These are phyloP conservation scores for Origma solitaria DNA, from an alignment of 2,113 vertebrate species.

Conservation along the genomic window DNA sequence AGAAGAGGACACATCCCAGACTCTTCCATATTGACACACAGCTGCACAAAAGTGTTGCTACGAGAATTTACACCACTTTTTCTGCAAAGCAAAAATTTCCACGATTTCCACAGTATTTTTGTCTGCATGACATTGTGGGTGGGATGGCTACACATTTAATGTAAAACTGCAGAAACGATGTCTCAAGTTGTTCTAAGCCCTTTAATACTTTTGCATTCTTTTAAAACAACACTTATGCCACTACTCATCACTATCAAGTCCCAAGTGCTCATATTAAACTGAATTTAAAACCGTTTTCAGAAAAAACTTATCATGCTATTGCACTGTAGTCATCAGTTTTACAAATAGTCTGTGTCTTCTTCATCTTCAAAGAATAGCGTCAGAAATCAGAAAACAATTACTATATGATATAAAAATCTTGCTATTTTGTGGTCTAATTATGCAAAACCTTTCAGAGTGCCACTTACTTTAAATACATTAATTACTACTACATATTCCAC, in stretches of 20 bases:
- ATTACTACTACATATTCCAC: background rate
- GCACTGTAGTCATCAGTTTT: background rate
- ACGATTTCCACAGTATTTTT: background rate
- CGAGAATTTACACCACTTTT: background rate
- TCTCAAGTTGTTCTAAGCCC: background rate
- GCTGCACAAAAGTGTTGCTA: background rate
- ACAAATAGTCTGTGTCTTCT: background rate
- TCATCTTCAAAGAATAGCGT: background rate
- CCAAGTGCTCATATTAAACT: background rate
- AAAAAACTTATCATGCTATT: accelerated
- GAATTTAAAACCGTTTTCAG: background rate
- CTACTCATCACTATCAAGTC: background rate
- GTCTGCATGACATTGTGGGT: background rate
- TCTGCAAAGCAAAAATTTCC: background rate
- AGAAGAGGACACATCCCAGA: background rate
- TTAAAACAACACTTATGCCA: background rate
- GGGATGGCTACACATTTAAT: accelerated
- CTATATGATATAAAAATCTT: background rate
- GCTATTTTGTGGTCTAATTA: background rate
- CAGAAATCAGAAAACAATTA: background rate
- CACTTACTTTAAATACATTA: background rate
- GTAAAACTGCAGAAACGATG: accelerated
- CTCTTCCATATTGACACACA: background rate
- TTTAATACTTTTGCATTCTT: background rate
- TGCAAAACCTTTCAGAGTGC: background rate